Percentiles rank a stretch among this genome's conserved stretches.
Conservation (phyloP, 2,888 invertebrate genomes). For the Strigamia maritima region DNA sequence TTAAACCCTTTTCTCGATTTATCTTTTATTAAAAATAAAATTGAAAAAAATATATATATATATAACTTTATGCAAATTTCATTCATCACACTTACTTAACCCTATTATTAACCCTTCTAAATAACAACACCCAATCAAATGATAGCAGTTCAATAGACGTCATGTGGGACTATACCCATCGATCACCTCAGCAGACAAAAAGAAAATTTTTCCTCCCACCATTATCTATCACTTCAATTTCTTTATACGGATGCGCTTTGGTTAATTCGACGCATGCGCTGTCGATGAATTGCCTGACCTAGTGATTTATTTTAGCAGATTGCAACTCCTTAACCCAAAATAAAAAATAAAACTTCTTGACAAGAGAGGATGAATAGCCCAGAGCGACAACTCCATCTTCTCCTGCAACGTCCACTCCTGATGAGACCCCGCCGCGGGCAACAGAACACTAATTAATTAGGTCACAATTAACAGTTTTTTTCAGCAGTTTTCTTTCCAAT, state of each 20-base stretch:
- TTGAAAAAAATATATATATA: not conserved
- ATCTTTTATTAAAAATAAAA: not conserved
- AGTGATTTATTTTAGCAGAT: slow-evolving; percentile 14
- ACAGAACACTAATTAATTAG: slow-evolving; percentile 1
- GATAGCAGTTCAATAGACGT: not conserved
- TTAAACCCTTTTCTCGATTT: not conserved
- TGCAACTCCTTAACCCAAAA: not conserved
- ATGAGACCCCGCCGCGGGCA: not conserved
- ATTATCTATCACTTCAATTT: not conserved
- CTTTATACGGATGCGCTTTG: not conserved
- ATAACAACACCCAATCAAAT: slow-evolving; percentile 10
- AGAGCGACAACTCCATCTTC: not conserved
- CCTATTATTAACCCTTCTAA: slow-evolving; percentile 10
- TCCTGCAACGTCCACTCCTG: not conserved
- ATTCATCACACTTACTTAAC: slow-evolving; percentile 10
- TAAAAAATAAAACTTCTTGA: not conserved
- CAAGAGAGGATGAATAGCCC: not conserved
- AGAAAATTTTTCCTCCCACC: not conserved
- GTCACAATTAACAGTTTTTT: not conserved
- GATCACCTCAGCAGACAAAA: slow-evolving; percentile 3
- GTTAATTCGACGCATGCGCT: not conserved
- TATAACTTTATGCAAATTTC: not conserved
- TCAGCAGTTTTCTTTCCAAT: not conserved
- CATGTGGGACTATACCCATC: not conserved
- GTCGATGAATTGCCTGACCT: not conserved